Base-by-base conservation (phyloP, 1,140 invertebrate genomes). In the Leptonema lineaticorne region DNA sequence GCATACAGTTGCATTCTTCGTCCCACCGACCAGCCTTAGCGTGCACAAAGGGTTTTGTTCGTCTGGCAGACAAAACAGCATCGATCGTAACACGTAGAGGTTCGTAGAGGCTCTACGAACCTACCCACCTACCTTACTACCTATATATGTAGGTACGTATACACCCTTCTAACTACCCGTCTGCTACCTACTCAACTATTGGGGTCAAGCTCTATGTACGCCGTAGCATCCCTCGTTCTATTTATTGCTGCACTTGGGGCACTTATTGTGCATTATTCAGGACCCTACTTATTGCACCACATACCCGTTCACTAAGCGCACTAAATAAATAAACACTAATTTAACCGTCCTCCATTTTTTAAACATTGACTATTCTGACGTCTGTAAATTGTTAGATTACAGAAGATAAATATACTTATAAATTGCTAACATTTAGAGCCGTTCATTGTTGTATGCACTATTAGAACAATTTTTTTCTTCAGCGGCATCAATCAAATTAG, bases 81-180 rank as follows among this genome's bases (percentile, higher is more conserved):
- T 70, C 68, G 68, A 70, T 70, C 68, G 68, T 50, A n/a, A 16
- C 45, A 20, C 48, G 63, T 56, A 41, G 24, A 48, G 56, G 46
- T 24, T 53, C 24, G 50, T 53, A 22, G 27, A 48, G 41, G 27
- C 62, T 26, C 37, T 14, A 29, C 33, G 41, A n/a, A 62, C 14
- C 16, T 5, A 33, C 59, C 18, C 24, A 20, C 28, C 29, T 27
- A n/a, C n/a, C n/a, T n/a, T n/a, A n/a, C n/a, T n/a, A n/a, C n/a
- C n/a, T n/a, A n/a, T n/a, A n/a, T n/a, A n/a, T n/a, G n/a, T n/a
- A n/a, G n/a, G n/a, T n/a, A n/a, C n/a, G n/a, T n/a, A n/a, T n/a
- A n/a, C n/a, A n/a, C n/a, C n/a, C n/a, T 22, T 64, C 26, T 46
- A 6, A 22, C 5, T 18, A 20, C 63, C 45, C 63, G 20, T 16